Conservation (phyloP, 2,797 vertebrate genomes). For the Margarornis squamiger region DNA sequence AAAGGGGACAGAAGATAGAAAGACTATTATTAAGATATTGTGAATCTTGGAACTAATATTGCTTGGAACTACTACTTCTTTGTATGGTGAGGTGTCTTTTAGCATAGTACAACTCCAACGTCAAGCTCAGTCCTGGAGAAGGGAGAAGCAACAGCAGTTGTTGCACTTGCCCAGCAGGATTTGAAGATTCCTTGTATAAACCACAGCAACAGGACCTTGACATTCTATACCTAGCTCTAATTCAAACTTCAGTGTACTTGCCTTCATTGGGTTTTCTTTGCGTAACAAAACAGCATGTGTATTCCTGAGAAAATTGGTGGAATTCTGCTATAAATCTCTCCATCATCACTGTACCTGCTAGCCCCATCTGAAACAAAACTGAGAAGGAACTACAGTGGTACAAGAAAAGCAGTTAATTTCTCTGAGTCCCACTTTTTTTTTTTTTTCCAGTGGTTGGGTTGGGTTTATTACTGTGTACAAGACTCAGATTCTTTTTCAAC, state of each 20-base stretch:
- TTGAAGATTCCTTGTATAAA: conserved; percentile 40
- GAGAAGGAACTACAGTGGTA: conserved; percentile 15
- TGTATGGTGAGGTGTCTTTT: conserved; percentile 11
- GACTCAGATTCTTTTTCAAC: background rate
- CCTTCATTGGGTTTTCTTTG: conserved; percentile 58
- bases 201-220: conserved; percentile 1
- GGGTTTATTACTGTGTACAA: conserved; percentile 11
- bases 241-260: conserved; percentile 7
- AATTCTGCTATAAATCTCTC: conserved; percentile 48
- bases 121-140: conserved; percentile 9
- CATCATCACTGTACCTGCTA: background rate
- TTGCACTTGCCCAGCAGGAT: conserved; percentile 18
- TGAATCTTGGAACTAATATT: conserved; percentile 21
- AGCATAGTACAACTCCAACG: conserved; percentile 1
- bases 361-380: conserved; percentile 22
- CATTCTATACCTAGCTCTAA: conserved; percentile 3
- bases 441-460: background rate
- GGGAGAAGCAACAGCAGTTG: conserved; percentile 15
- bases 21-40: background rate
- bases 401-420: conserved; percentile 29
- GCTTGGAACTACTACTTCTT: conserved; percentile 14
- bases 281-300: conserved; percentile 41
- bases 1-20: background rate
- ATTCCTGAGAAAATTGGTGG: conserved; percentile 36
- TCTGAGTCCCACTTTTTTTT: background rate